Base-by-base conservation (phyloP, 2,797 vertebrate species). In the Poliocrania exsul region DNA sequence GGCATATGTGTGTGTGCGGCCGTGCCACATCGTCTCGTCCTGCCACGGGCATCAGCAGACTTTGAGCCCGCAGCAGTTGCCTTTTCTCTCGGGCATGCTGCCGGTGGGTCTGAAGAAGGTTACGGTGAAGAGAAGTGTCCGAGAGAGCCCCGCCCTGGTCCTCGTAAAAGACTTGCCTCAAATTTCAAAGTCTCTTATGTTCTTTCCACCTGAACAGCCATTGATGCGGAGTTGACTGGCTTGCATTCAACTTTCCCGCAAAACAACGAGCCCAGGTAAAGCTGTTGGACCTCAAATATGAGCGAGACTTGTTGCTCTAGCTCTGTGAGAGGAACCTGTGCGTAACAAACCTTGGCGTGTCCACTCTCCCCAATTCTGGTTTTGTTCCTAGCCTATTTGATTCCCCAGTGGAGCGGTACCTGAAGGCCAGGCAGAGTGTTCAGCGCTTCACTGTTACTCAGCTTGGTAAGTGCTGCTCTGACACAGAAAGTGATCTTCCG, bases 171-270 rank as follows among this genome's bases (percentile, higher is more conserved):
- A 0, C 5, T 0, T 6, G 29, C 13, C 16, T 65, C 13, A 0
- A 26, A 6, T 57, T 85, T 61, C n/a, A 46, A 12, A 19, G 60
- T 40, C 5, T 60, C 5, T 16, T 53, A 16, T 57, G 15, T 81
- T 74, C 24, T 81, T 71, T 67, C 6, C 28, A 6, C 16, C 11
- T 69, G 13, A 35, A 49, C 86, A 98, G 98, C 97, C 69, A 71
- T 98, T 40, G 98, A 98, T 70, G 96, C 92, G 64, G 98, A 98
- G 70, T 97, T 98, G 35, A 98, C 97, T 1, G 98, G 98, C 64
- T 95, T 98, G 29, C 69, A 97, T 67, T 97, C 97, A 10, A 54
- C 47, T 69, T 56, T n/a, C 78, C 23, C 42, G 0, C 47, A 42
- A 23, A 81, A 57, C 28, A 85, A 87, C 26, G 56, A 96, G 65